Conservation (phyloP, 2,888 invertebrate genomes). For the Homarus gammarus region DNA sequence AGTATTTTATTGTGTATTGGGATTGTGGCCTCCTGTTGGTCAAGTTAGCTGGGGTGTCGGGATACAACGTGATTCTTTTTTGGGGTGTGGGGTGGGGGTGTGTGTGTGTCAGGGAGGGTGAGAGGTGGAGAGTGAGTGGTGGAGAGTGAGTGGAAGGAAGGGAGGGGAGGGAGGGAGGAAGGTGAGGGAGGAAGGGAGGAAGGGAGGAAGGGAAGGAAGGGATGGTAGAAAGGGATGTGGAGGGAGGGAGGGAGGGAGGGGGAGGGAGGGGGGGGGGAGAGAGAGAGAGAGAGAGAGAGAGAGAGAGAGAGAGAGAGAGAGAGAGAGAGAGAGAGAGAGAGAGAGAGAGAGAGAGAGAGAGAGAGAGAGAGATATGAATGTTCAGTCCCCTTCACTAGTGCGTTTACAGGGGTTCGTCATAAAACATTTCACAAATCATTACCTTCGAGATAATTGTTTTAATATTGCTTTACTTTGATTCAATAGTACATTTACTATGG, state of each 20-base stretch:
- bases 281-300: neutral
- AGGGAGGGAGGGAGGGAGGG: neutral
- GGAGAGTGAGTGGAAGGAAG: neutral
- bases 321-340: neutral
- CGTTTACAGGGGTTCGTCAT: no score
- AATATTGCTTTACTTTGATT: no score
- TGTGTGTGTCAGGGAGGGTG: no score
- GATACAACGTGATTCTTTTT: no score
- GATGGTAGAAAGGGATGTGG: neutral
- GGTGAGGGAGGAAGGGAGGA: no score
- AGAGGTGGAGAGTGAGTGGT: neutral
- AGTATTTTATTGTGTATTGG: no score
- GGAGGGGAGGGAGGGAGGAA: neutral
- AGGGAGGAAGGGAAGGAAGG: neutral
- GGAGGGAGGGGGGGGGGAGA: neutral
- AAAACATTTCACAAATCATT: no score
- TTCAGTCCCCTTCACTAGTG: no score
- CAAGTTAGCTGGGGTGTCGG: no score
- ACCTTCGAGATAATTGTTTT: no score
- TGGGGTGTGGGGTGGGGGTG: neutral
- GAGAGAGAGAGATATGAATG: conserved; percentile 1
- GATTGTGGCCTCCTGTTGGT: no score
- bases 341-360: conserved; percentile 18
- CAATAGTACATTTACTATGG: no score
- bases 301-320: neutral